A percentile compares a stretch with the other conserved stretches of the same genome.
These are phyloP conservation scores for Xyrauchen texanus DNA, from an alignment of 2,113 vertebrate genomes.

Conservation along the genomic window DNA sequence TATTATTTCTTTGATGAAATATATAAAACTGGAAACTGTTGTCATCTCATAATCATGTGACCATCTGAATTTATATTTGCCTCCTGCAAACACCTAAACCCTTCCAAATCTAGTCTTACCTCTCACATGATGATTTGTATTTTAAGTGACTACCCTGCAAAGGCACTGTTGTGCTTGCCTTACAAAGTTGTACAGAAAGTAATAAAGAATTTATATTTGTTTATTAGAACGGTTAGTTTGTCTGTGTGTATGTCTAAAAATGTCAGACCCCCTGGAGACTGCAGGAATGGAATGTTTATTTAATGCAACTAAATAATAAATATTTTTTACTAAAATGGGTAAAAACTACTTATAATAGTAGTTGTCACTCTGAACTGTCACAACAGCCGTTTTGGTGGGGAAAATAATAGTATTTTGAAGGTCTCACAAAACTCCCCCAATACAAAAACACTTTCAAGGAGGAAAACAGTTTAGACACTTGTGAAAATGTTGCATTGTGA, in stretches of 20 bases:
- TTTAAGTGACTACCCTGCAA: conserved; percentile 3
- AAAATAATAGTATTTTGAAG: too few species aligned
- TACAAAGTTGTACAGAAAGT: conserved; percentile 54
- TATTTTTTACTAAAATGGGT: too few species aligned
- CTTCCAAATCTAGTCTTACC: conserved; percentile 6
- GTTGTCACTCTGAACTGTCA: too few species aligned
- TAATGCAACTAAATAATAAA: too few species aligned
- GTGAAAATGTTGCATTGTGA: too few species aligned
- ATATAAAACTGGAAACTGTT: conserved; percentile 37
- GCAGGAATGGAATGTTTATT: too few species aligned
- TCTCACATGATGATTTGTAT: neutral
- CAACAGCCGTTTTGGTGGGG: too few species aligned
- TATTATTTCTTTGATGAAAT: conserved; percentile 16
- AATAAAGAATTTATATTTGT: conserved; percentile 61
- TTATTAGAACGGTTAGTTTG: conserved; percentile 43
- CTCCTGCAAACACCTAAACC: conserved; percentile 15
- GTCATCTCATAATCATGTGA: conserved; percentile 19
- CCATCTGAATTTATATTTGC: neutral
- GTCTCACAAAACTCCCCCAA: too few species aligned
- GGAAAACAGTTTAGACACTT: too few species aligned
- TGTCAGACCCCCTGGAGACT: too few species aligned
- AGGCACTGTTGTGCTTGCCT: neutral
- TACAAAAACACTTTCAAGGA: too few species aligned
- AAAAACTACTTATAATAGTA: too few species aligned
- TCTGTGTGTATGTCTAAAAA: conserved; percentile 56